Evolutionary conservation across 2,888 invertebrate species (phyloP), one percentile per base, ranked within the genome.

Genomic region (Petrophora chlorosata): DNA sequence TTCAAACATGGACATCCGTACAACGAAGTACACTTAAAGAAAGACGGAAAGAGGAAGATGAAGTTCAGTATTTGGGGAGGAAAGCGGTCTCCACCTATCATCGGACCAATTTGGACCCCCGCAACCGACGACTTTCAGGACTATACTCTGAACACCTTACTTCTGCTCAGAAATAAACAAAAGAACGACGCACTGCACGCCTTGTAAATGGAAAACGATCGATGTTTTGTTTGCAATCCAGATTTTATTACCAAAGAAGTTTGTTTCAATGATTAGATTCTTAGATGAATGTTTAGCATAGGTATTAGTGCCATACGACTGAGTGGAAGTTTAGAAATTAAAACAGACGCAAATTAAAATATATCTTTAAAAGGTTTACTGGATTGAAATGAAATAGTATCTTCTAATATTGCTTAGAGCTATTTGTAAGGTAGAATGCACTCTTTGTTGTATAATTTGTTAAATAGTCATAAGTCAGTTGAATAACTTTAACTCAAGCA

Each of bases 1-100:
- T 90, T 75, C 54, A 88, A 84, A 42, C 77, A 77, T 5, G 89
- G 89, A 0, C 89, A 87, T 53, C 82, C 88, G 0, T 90, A 88
- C 51, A 56, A 67, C 3, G 82, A 86, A 23, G 76, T 88, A 1
- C 76, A 80, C 38, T 65, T 88, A 46, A 89, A 86, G 59, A 88
- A 83, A 41, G 87, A 89, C 46, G 89, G 88, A 0, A 90, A 89
- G 57, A 73, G 89, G 63, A 89, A 89, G 70, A 84, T 88, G 3
- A 89, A 89, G 51, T 90, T 90, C 41, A 90, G 89, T 54, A 82
- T 85, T 10, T 89, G 90, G 90, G 89, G 89, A 0, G 90, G 90
- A 0, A 89, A 90, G 50, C 68, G 89, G 25, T 82, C 88, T 0
- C 85, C 86, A 0, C 89, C 89, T 0, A 85, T 90, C 22, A 89